Percentiles rank a stretch among this genome's conserved stretches.
phyloP scores from a whole-genome alignment of 1,140 invertebrate species.

The Zophobas morio region DNA sequence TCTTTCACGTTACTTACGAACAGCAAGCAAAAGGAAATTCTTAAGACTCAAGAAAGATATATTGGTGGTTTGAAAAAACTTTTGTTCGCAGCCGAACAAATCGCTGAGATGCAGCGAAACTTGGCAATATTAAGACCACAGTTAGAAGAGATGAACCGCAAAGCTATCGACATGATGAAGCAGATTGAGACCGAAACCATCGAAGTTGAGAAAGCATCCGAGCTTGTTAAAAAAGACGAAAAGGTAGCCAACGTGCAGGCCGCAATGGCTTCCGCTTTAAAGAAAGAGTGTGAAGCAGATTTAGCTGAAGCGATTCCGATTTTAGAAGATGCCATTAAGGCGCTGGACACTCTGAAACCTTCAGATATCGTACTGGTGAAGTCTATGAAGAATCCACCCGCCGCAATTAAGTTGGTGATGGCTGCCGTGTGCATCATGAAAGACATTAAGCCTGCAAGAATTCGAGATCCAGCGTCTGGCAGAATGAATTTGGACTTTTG shows the following conservation, averaged over 20 bases:
- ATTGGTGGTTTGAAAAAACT: slow-evolving; percentile 81
- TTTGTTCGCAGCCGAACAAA: slow-evolving; percentile 83
- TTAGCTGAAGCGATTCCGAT: slow-evolving; percentile 91
- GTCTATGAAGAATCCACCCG: slow-evolving; percentile 98
- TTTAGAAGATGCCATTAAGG: slow-evolving; percentile 84
- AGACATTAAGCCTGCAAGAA: slow-evolving; percentile 84
- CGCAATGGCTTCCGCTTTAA: slow-evolving; percentile 84
- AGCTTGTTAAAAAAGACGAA: slow-evolving; percentile 90
- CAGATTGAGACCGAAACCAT: slow-evolving; percentile 90
- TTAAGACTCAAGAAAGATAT: slow-evolving; percentile 63
- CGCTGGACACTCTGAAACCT: slow-evolving; percentile 94
- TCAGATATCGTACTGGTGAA: slow-evolving; percentile 95
- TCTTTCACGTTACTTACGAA: slow-evolving; percentile 84
- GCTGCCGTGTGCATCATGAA: slow-evolving; percentile 94
- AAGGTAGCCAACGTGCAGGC: slow-evolving; percentile 92
- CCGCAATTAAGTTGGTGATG: slow-evolving; percentile 93
- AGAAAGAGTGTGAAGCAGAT: slow-evolving; percentile 93
- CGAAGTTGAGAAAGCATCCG: slow-evolving; percentile 87
- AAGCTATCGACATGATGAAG: slow-evolving; percentile 87
- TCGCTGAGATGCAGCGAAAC: slow-evolving; percentile 86
- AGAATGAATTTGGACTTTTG: slow-evolving; percentile 91
- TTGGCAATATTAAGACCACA: slow-evolving; percentile 89
- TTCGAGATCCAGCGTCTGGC: slow-evolving; percentile 83
- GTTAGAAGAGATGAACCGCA: slow-evolving; percentile 83
- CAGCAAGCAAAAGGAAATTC: slow-evolving; percentile 84